Evolutionary conservation across 53 echinoderm and acorn worm genomes (phyloP).

Genomic region (Antedon mediterranea): DNA sequence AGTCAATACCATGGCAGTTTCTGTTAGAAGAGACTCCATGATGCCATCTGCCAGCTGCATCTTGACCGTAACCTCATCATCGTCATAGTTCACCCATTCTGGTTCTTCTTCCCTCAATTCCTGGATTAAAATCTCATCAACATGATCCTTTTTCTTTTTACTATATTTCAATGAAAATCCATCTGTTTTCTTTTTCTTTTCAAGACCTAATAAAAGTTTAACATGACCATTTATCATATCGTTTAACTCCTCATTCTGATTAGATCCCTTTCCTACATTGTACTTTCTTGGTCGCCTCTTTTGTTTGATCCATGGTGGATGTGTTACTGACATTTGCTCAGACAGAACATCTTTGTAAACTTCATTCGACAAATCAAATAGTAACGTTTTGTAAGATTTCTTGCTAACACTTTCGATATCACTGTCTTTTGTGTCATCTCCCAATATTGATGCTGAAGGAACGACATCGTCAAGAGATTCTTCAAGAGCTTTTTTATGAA

Average conservation of each 20-base stretch:
- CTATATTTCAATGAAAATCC: constrained; percentile 25
- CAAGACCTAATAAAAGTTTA: constrained; percentile 35
- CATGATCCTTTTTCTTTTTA: constrained; percentile 90
- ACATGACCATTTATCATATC: constrained; percentile 39
- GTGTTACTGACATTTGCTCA: constrained; percentile 48
- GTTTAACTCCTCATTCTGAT: constrained; percentile 30
- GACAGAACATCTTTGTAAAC: constrained; percentile 50
- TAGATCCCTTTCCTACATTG: constrained; percentile 50
- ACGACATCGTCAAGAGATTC: constrained; percentile 18
- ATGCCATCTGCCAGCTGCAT: constrained; percentile 85
- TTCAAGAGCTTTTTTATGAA: constrained; percentile 29
- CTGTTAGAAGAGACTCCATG: constrained; percentile 61
- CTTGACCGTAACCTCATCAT: constrained; percentile 86
- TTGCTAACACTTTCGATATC: constrained; percentile 81
- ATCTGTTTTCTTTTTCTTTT: constrained; percentile 19
- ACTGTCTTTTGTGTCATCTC: constrained; percentile 60
- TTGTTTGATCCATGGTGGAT: constrained; percentile 86
- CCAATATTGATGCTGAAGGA: constrained; percentile 40
- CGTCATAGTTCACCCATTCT: constrained; percentile 92
- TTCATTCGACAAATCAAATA: constrained; percentile 77
- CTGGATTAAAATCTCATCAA: constrained; percentile 81
- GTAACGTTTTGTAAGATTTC: constrained; percentile 58
- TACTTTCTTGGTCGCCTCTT: constrained; percentile 61
- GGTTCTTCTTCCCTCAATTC: constrained; percentile 87
- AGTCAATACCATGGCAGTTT: constrained; percentile 58